Evolutionary conservation across 2,888 invertebrate species (phyloP).

Genomic region (Caradrina kadenii): DNA sequence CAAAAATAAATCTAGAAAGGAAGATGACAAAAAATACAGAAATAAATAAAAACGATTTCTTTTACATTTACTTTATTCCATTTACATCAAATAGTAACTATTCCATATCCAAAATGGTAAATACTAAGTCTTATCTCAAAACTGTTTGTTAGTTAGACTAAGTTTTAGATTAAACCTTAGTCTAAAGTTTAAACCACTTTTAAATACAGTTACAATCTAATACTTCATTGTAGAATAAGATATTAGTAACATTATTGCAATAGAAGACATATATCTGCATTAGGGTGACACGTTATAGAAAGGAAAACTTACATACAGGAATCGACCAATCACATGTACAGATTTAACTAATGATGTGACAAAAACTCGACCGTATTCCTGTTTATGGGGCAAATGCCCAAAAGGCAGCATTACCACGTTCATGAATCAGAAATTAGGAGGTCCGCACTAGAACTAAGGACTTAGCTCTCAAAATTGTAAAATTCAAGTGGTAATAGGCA

Average conservation of each 20-base stretch:
- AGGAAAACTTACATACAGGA: not conserved
- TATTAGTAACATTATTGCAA: conserved; percentile 22
- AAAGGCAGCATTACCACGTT: too few species aligned
- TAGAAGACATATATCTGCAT: not conserved
- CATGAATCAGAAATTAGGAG: too few species aligned
- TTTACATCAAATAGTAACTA: conserved; percentile 86
- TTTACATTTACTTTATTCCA: conserved; percentile 84
- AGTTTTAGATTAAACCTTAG: conserved; percentile 40
- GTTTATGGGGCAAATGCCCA: too few species aligned
- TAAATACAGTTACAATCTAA: conserved; percentile 50
- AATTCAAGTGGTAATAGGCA: too few species aligned
- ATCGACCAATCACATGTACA: not conserved
- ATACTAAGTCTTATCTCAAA: conserved; percentile 69
- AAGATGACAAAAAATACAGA: not conserved
- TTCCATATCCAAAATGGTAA: conserved; percentile 79
- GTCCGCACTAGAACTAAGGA: too few species aligned
- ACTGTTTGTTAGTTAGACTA: conserved; percentile 45
- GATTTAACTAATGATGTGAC: not conserved
- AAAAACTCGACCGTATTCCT: too few species aligned
- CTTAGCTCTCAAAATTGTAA: too few species aligned
- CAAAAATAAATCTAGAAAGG: not conserved
- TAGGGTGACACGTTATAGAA: not conserved
- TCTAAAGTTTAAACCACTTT: conserved; percentile 49
- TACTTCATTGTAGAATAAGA: conserved; percentile 41
- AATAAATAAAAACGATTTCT: conserved; percentile 66